A percentile compares a stretch with the other conserved stretches of the same genome.
phyloP scores from a whole-genome alignment of 2,888 invertebrate genomes.

The Chelonus formosanus region DNA sequence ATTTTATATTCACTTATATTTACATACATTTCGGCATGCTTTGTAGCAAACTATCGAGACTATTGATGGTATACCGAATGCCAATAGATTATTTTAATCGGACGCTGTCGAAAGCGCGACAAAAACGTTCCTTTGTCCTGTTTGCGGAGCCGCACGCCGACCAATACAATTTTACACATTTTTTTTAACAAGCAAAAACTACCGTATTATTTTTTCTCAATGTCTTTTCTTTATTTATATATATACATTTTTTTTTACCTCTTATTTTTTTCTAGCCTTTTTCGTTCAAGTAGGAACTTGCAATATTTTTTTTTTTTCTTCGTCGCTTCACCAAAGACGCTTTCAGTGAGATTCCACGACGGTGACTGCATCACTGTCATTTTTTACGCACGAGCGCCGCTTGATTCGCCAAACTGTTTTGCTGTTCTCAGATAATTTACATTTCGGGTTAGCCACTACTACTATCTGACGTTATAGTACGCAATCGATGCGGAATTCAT shows the following conservation, averaged over 20 bases:
- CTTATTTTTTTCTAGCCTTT: constrained; percentile 31
- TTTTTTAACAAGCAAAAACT: constrained; percentile 27
- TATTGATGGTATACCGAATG: constrained; percentile 23
- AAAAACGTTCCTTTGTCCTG: constrained; percentile 48
- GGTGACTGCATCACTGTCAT: constrained; percentile 47
- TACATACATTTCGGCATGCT: constrained; percentile 18
- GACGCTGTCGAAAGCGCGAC: constrained; percentile 43
- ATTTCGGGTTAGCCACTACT: constrained; percentile 34
- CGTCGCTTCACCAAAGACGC: constrained; percentile 24
- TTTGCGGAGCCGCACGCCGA: constrained; percentile 29
- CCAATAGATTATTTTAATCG: constrained; percentile 52
- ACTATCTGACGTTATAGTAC: constrained; percentile 5
- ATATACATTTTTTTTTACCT: constrained; percentile 41
- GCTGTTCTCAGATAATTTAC: constrained; percentile 32
- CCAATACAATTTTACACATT: constrained; percentile 23
- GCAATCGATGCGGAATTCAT: constrained; percentile 12
- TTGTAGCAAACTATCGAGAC: constrained; percentile 32
- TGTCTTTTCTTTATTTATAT: constrained; percentile 34
- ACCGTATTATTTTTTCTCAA: constrained; percentile 24
- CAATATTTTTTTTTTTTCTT: constrained; percentile 19
- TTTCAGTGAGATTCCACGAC: constrained; percentile 46
- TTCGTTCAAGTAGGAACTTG: constrained; percentile 2
- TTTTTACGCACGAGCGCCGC: constrained; percentile 45
- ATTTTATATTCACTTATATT: constrained; percentile 12
- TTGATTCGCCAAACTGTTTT: constrained; percentile 35